These are phyloP conservation scores for Pygoscelis antarcticus DNA, from an alignment of 2,113 vertebrate species.

Conservation along the genomic window DNA sequence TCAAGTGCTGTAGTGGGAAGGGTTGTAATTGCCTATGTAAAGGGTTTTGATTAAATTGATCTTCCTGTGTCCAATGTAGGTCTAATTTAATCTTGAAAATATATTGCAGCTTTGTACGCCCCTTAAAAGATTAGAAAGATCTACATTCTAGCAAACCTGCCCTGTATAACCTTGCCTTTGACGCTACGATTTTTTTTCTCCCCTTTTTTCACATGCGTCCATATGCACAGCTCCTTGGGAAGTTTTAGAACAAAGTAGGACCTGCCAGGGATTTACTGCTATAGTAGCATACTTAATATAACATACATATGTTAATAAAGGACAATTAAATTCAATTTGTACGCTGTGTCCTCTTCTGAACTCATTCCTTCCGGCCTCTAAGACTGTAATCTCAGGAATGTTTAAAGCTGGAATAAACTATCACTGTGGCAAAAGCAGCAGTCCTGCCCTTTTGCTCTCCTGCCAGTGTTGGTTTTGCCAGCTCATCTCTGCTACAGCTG, in stretches of 20 bases:
- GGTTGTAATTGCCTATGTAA: neutral
- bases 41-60: neutral
- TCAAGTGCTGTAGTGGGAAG: neutral
- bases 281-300: neutral
- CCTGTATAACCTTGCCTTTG: neutral
- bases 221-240: neutral
- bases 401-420: neutral
- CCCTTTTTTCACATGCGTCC: neutral
- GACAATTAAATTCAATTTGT: neutral
- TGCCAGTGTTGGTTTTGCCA: neutral
- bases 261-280: neutral
- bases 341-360: neutral
- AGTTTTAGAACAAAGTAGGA: neutral
- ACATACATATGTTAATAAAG: neutral
- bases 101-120: neutral
- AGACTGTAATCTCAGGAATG: conserved; percentile 11
- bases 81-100: neutral
- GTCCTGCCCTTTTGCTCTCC: neutral
- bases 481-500: neutral
- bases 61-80: neutral
- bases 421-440: conserved; percentile 5
- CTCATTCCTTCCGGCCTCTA: neutral
- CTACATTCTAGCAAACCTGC: neutral
- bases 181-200: rapidly evolving
- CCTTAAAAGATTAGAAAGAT: neutral